Evolutionary conservation across 2,888 invertebrate species (phyloP).

Genomic region (Gymnocheta viridis): DNA sequence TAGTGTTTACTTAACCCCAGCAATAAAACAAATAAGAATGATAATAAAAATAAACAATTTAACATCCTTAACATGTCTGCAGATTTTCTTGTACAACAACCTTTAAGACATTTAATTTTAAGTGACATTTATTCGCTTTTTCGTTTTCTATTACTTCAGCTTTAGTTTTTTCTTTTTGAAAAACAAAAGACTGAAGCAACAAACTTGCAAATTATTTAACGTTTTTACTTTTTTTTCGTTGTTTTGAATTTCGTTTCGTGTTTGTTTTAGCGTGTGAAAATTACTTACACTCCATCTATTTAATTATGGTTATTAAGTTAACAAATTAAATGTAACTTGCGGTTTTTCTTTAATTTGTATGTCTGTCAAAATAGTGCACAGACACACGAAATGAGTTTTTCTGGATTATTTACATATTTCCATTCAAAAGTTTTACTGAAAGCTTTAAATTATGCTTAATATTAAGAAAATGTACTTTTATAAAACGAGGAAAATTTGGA

Average conservation of each 20-base stretch:
- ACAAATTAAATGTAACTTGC: background rate
- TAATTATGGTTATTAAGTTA: constrained; percentile 29
- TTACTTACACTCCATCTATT: constrained; percentile 6
- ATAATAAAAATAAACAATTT: no score
- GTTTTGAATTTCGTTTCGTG: background rate
- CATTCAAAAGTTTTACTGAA: no score
- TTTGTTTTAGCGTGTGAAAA: constrained; percentile 12
- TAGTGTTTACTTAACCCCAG: no score
- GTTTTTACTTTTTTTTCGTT: background rate
- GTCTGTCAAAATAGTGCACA: background rate
- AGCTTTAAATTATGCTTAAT: no score
- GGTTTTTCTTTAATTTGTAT: background rate
- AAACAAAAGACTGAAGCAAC: constrained; percentile 47
- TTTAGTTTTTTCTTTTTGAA: background rate
- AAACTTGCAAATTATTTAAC: constrained; percentile 32
- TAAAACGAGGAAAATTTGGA: no score
- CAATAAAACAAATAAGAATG: no score
- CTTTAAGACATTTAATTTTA: background rate
- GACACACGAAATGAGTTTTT: background rate
- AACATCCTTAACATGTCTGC: background rate
- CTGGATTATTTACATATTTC: background rate
- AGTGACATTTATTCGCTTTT: background rate
- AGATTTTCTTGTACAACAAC: background rate
- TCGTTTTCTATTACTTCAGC: background rate
- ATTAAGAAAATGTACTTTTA: no score